A percentile compares a stretch with the other conserved stretches of the same genome.
phyloP scores from a whole-genome alignment of 2,113 vertebrate species.

The Microtus richardsoni region DNA sequence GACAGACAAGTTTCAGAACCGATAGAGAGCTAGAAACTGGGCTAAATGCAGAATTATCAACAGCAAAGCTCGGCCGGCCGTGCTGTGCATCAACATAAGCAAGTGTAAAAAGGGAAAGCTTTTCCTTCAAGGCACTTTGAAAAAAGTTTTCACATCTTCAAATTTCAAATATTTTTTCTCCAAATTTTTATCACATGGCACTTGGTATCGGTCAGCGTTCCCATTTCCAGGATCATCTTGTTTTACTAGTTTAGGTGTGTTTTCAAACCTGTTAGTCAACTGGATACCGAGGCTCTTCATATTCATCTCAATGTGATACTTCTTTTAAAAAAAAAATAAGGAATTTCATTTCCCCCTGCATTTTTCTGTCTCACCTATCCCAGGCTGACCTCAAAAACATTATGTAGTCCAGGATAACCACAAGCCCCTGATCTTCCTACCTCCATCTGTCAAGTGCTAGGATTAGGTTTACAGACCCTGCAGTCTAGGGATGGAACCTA shows the following conservation, averaged over 20 bases:
- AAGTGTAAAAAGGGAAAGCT: neutral
- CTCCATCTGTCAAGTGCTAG: neutral
- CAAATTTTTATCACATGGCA: neutral
- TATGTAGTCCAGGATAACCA: neutral
- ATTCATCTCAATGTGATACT: neutral
- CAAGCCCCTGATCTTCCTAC: neutral
- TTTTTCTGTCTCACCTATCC: neutral
- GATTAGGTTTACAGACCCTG: neutral
- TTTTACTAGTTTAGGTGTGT: neutral
- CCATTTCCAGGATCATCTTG: neutral
- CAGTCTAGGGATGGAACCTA: neutral
- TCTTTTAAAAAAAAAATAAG: too few relatives aligned
- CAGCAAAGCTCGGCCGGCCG: neutral
- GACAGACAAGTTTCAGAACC: neutral
- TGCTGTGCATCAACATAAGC: neutral
- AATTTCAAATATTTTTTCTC: neutral
- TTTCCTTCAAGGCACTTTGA: constrained; percentile 6
- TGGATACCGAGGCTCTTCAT: neutral
- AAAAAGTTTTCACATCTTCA: neutral
- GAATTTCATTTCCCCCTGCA: neutral
- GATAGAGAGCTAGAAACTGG: neutral
- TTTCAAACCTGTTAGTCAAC: neutral
- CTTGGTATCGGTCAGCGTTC: neutral
- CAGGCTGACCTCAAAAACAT: neutral
- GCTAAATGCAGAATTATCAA: neutral